Evolutionary conservation across 2,888 invertebrate species (phyloP), one percentile per base, ranked within the genome.

Genomic region (Autographa gamma): DNA sequence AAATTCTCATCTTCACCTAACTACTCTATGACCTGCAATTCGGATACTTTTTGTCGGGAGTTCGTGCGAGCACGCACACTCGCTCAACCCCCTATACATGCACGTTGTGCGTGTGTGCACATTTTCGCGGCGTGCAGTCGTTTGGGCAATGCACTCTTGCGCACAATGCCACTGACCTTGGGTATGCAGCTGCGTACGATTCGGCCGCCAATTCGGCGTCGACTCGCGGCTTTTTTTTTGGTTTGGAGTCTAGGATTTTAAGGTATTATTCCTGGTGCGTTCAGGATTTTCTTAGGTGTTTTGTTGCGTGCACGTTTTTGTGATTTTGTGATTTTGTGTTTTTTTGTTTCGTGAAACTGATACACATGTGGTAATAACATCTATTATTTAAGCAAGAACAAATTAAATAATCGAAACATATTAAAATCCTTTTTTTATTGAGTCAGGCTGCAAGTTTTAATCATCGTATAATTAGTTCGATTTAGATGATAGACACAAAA

Each of bases 91-190:
- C 19, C n/a, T 75, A 64, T 68, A 73, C 66, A 59, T 76, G 73
- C 81, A 80, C 79, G 69, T 31, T 61, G 59, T 60, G 74, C 75
- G 83, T 80, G 90, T 88, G 90, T 85, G 88, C 85, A 83, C 88
- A 90, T 90, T 93, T 93, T 94, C 91, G 90, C 88, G 84, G 89
- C 88, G 85, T 88, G 89, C 88, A 88, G 82, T 87, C 88, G 82
- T 92, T 94, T 95, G 94, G 95, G 93, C 95, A 93, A 93, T 94
- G 95, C 94, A 94, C 95, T 92, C 93, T 82, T 73, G 80, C 85
- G 80, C 89, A 91, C 91, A 91, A 92, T 91, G 93, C 90, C 93
- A 94, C 93, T 94, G 95, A 95, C 95, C 95, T 94, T 94, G 88
- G 89, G 86, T 88, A 82, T 87, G 93, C 94, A 95, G 95, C 95